These are phyloP conservation scores for Morone chrysops DNA, from an alignment of 2,113 vertebrate genomes.

Conservation along the genomic window DNA sequence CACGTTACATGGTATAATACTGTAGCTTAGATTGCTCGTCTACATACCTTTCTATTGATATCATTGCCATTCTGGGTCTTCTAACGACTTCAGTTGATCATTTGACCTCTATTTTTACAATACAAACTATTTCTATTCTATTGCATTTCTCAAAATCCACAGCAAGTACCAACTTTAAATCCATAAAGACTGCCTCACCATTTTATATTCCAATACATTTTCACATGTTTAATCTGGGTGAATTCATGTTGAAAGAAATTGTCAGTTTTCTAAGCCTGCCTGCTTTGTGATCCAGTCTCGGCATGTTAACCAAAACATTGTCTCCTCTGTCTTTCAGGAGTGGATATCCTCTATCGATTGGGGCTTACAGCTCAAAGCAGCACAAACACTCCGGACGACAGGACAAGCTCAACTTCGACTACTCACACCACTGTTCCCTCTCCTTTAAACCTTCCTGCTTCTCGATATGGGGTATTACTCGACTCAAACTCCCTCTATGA, in stretches of 20 bases:
- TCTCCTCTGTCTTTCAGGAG: constrained; percentile 85
- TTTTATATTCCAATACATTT: not conserved
- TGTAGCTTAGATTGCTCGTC: too few species aligned
- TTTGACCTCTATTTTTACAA: not conserved
- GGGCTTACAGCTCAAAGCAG: constrained; percentile 85
- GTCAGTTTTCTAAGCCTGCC: not conserved
- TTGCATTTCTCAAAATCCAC: not conserved
- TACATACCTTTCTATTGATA: too few species aligned
- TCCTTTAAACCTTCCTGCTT: constrained; percentile 79
- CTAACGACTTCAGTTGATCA: not conserved
- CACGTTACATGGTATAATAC: too few species aligned
- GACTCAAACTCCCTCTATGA: constrained; percentile 85
- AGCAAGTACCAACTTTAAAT: not conserved
- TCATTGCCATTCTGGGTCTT: too few species aligned
- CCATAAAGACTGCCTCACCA: not conserved
- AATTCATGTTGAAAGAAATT: not conserved
- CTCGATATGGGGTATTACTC: constrained; percentile 87
- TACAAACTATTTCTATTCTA: not conserved
- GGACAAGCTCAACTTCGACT: constrained; percentile 72
- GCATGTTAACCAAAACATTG: constrained; percentile 15
- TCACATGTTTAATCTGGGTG: not conserved
- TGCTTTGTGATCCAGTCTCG: not conserved
- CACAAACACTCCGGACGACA: constrained; percentile 76
- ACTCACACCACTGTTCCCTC: constrained; percentile 71
- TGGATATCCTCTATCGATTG: constrained; percentile 92